Conservation (phyloP, 2,797 vertebrate species). For the Tenualosa ilisha region DNA sequence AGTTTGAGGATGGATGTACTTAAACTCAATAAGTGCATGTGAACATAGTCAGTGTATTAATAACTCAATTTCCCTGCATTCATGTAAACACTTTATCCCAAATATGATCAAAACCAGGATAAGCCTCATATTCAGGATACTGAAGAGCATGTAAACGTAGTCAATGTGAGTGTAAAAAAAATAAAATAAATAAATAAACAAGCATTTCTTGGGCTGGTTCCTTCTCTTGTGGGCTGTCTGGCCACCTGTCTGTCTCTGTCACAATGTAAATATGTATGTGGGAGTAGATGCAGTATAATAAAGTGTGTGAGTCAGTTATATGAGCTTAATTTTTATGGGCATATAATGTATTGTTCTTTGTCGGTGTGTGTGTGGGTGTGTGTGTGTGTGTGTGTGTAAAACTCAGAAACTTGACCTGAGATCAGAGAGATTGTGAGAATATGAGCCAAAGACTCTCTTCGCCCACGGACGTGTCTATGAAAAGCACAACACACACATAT, state of each 20-base stretch:
- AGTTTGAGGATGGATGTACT: too few species aligned
- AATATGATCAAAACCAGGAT: too few species aligned
- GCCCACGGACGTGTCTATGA: slow-evolving; percentile 61
- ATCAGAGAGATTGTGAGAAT: slow-evolving; percentile 41
- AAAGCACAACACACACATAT: not conserved
- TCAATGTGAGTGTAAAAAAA: not conserved
- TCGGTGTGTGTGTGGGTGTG: not conserved
- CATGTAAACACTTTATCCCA: too few species aligned
- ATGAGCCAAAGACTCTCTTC: slow-evolving; percentile 54
- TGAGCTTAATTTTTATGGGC: not conserved
- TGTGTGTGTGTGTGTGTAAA: slow-evolving; percentile 61
- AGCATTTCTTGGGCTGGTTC: not conserved
- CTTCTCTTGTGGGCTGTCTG: not conserved
- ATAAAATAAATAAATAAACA: too few species aligned
- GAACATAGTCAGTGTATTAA: too few species aligned
- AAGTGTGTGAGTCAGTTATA: not conserved
- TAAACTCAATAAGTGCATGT: slow-evolving; percentile 29
- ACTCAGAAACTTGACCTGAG: slow-evolving; percentile 64
- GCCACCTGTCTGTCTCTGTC: not conserved
- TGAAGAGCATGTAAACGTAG: too few species aligned
- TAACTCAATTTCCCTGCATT: too few species aligned
- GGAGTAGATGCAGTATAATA: not conserved
- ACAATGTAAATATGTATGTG: not conserved
- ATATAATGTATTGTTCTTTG: slow-evolving; percentile 7
- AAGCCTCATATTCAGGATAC: too few species aligned